Conservation (phyloP, 37 sponge, comb jelly and placozoan species). For the Aphrocallistes beatrix region DNA sequence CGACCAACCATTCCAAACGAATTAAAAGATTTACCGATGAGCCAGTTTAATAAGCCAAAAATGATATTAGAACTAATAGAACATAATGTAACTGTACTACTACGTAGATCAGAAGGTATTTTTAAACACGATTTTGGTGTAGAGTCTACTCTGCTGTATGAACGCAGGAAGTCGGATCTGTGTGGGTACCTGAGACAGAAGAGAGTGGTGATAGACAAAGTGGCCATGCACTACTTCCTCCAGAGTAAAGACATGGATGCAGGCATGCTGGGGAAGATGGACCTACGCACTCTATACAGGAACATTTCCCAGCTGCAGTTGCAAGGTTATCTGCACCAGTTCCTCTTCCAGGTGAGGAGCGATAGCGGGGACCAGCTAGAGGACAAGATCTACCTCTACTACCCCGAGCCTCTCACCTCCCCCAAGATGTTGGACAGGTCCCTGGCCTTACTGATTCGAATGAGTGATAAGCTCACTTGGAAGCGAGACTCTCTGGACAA, state of each 20-base stretch:
- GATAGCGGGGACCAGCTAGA: background rate
- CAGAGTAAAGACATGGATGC: background rate
- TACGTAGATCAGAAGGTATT: too few species aligned
- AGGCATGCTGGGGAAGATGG: background rate
- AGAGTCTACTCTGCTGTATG: background rate
- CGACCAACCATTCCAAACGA: too few species aligned
- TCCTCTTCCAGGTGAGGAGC: background rate
- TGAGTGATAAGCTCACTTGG: background rate
- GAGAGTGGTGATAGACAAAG: background rate
- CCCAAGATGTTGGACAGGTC: background rate
- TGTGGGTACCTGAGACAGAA: background rate
- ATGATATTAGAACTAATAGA: too few species aligned
- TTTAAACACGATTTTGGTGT: too few species aligned
- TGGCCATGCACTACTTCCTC: background rate
- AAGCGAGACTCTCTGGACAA: background rate
- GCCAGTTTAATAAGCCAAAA: too few species aligned
- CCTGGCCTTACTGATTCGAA: background rate
- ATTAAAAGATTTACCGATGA: too few species aligned
- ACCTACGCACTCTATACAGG: background rate
- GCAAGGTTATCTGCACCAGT: background rate
- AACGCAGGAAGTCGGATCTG: background rate
- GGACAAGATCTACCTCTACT: background rate
- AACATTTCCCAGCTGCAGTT: background rate
- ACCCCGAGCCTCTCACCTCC: background rate
- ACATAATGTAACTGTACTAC: too few species aligned